phyloP scores from a whole-genome alignment of 2,113 vertebrate genomes.

The Gallinago media region DNA sequence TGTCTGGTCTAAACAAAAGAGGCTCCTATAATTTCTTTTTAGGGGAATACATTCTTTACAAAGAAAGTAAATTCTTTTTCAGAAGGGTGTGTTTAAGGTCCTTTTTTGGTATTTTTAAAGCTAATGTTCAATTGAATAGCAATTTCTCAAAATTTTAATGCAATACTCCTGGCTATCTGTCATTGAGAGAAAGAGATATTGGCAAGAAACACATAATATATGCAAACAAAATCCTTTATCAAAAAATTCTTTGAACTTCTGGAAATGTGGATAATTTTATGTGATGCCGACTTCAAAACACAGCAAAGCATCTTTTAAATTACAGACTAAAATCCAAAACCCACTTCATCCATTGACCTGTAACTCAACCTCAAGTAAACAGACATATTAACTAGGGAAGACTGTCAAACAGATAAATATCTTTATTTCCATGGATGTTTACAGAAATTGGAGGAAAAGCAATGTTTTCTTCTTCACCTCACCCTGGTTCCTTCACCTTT shows the following conservation, averaged over 20 bases:
- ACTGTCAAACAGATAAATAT: background rate
- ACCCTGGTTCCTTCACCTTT: background rate
- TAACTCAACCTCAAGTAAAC: background rate
- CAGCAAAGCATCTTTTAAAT: background rate
- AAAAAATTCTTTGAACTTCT: background rate
- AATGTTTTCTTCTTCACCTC: background rate
- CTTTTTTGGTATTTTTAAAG: background rate
- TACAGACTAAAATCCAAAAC: background rate
- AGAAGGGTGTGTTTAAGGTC: accelerated
- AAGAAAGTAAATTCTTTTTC: background rate
- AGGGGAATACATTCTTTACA: background rate
- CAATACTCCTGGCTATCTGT: background rate
- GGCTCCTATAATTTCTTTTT: background rate
- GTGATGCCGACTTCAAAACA: background rate
- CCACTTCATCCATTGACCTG: background rate
- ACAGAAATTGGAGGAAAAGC: background rate
- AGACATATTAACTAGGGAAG: background rate
- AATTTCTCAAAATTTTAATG: background rate
- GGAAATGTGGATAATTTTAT: background rate
- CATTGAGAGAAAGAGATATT: background rate
- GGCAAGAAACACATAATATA: background rate
- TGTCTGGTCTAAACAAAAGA: background rate
- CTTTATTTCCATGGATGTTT: background rate
- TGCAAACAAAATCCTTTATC: background rate
- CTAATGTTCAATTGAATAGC: background rate